Conservation (phyloP, 2,888 invertebrate species). For the Scaptodrosophila latifasciaeformis region DNA sequence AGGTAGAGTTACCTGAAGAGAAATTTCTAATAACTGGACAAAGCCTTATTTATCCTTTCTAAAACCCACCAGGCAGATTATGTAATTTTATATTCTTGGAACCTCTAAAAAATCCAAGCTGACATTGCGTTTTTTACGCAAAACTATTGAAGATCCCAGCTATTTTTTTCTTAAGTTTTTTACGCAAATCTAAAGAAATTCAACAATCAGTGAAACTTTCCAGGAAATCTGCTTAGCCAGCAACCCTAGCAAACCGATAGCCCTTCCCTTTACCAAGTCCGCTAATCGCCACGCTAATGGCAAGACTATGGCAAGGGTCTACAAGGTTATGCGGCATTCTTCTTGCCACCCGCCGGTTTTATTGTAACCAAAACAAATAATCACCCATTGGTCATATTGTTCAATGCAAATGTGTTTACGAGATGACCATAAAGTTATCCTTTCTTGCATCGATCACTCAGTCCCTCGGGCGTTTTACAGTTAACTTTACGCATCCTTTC, state of each 20-base stretch:
- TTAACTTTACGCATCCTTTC: conserved; percentile 66
- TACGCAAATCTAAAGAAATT: conserved; percentile 28
- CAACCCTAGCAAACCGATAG: neutral
- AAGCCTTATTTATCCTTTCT: neutral
- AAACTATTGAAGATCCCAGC: neutral
- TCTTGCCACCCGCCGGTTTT: conserved; percentile 62
- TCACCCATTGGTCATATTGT: conserved; percentile 66
- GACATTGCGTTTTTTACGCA: neutral
- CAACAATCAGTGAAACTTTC: neutral
- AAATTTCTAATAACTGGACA: too few species aligned
- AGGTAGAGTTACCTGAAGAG: too few species aligned
- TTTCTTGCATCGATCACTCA: conserved; percentile 52
- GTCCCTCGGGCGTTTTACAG: conserved; percentile 16
- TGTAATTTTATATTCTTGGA: neutral
- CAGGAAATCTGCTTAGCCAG: neutral
- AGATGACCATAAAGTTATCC: conserved; percentile 60
- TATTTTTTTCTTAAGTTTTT: too few species aligned
- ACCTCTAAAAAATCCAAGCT: neutral
- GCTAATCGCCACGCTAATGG: conserved; percentile 57
- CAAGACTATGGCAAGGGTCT: conserved; percentile 12
- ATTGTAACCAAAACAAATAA: conserved; percentile 68
- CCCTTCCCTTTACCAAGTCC: conserved; percentile 22
- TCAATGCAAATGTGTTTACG: conserved; percentile 54
- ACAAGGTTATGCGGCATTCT: conserved; percentile 49
- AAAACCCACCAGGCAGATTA: too few species aligned